Conservation (phyloP, 2,888 invertebrate genomes). For the Marasmarcha lunaedactyla region DNA sequence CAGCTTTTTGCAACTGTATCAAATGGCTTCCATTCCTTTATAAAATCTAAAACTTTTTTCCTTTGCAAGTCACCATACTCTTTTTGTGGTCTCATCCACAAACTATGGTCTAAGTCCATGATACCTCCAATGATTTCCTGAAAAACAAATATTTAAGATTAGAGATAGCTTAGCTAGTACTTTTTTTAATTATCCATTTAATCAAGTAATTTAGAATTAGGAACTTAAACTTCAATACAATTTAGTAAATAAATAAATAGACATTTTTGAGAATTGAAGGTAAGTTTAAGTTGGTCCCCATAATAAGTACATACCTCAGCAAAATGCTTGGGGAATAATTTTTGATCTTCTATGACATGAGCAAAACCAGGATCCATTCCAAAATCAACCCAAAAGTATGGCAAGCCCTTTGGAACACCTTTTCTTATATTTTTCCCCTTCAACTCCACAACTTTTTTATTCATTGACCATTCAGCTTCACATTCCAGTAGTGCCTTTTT, state of each 20-base stretch:
- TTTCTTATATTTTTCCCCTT: constrained; percentile 79
- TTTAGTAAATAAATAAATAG: too few species aligned
- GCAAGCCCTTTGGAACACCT: constrained; percentile 91
- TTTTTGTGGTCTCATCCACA: constrained; percentile 86
- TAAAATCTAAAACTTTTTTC: constrained; percentile 80
- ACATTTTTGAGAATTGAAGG: too few species aligned
- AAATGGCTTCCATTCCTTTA: constrained; percentile 77
- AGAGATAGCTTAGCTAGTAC: neutral
- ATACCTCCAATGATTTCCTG: constrained; percentile 96
- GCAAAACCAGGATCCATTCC: constrained; percentile 93
- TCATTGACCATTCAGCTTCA: constrained; percentile 94
- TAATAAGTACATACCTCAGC: constrained; percentile 80
- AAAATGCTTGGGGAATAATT: constrained; percentile 87
- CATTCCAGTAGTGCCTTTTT: constrained; percentile 97
- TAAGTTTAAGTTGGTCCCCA: too few species aligned
- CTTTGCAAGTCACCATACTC: constrained; percentile 82
- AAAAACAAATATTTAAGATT: constrained; percentile 18
- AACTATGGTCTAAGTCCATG: constrained; percentile 85
- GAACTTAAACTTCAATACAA: neutral
- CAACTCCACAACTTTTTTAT: constrained; percentile 81
- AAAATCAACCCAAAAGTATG: constrained; percentile 96
- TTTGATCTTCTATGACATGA: constrained; percentile 96
- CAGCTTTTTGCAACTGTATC: constrained; percentile 53
- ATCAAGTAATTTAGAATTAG: neutral
- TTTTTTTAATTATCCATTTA: too few species aligned